Percentiles rank a stretch among this genome's conserved stretches.
Evolutionary conservation across 2,888 invertebrate species (phyloP).

Genomic region (Marasmarcha lunaedactyla): DNA sequence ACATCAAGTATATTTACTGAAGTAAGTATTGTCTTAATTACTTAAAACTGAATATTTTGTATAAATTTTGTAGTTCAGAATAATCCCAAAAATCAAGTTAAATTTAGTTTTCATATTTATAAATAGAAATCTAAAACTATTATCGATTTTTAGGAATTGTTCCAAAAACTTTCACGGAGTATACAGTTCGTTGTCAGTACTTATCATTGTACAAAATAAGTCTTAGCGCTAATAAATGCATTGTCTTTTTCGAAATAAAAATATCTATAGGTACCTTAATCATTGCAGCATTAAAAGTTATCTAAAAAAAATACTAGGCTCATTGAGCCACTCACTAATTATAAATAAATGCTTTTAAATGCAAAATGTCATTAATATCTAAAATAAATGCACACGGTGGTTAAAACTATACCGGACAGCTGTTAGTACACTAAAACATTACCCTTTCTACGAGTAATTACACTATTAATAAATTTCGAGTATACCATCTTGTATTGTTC

Average conservation of each 20-base stretch:
- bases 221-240: conserved; percentile 42
- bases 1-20: too few species aligned
- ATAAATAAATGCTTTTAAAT: conserved; percentile 55
- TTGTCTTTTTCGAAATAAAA: conserved; percentile 15
- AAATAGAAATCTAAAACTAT: too few species aligned
- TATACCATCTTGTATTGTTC: too few species aligned
- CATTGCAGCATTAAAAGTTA: background rate
- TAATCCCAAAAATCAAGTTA: conserved; percentile 39
- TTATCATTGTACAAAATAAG: conserved; percentile 32
- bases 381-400: conserved; percentile 62
- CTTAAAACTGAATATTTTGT: background rate
- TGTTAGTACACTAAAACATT: too few species aligned
- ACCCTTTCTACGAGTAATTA: too few species aligned
- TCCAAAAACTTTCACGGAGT: conserved; percentile 33
- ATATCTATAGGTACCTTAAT: conserved; percentile 21
- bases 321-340: conserved; percentile 6
- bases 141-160: conserved; percentile 50
- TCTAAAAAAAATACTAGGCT: conserved; percentile 2
- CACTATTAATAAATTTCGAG: conserved; percentile 10
- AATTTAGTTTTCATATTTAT: too few species aligned
- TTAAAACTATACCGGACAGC: conserved; percentile 23
- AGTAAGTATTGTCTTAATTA: too few species aligned
- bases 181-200: background rate
- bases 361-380: conserved; percentile 49
- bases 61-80: conserved; percentile 38